Evolutionary conservation across 2,113 vertebrate genomes (phyloP).

Genomic region (Sciurus niger): DNA sequence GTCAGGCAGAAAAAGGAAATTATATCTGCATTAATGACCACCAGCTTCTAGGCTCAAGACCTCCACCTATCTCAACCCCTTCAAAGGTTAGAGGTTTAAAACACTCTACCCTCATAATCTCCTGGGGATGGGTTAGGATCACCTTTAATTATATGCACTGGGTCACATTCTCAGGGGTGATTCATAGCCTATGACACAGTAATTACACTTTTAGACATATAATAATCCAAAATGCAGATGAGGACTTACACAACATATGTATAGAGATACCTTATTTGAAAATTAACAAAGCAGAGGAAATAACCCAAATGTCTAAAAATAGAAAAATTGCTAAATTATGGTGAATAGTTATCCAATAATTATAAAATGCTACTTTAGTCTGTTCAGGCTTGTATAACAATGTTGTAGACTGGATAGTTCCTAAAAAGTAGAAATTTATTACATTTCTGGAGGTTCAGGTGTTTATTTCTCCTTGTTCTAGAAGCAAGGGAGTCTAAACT

Average conservation of each 20-base stretch:
- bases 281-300: not conserved
- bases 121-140: not conserved
- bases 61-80: not conserved
- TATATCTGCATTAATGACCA: not conserved
- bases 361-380: not conserved
- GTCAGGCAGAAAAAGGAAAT: not conserved
- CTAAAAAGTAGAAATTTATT: not conserved
- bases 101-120: not conserved
- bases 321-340: not conserved
- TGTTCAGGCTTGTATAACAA: not conserved
- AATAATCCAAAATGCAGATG: not conserved
- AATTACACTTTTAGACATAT: not conserved
- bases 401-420: not conserved
- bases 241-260: not conserved
- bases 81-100: not conserved
- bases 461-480: no score
- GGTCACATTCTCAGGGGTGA: constrained; percentile 8
- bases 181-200: not conserved
- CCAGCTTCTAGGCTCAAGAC: not conserved
- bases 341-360: not conserved
- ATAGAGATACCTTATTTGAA: not conserved
- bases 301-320: not conserved
- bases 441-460: not conserved
- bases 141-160: not conserved
- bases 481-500: not conserved